phyloP scores from a whole-genome alignment of 2,113 vertebrate species.

The Triplophysa tibetana region DNA sequence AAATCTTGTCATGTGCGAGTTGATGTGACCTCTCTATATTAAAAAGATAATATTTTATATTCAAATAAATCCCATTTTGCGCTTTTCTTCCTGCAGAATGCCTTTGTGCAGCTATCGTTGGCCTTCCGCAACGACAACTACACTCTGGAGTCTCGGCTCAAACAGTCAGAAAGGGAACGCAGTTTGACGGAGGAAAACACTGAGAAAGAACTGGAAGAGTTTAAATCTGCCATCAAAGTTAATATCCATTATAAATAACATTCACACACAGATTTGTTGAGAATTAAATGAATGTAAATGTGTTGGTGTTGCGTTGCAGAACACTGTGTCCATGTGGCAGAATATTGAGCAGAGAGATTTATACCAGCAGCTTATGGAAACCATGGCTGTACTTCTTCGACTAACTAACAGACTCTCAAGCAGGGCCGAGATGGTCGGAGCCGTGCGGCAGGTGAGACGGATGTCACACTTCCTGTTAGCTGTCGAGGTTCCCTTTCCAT shows the following conservation, averaged over 20 bases:
- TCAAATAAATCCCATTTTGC: not conserved
- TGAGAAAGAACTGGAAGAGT: slow-evolving; percentile 93
- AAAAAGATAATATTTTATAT: too few species aligned
- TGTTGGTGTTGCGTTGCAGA: slow-evolving; percentile 68
- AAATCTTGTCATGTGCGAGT: slow-evolving; percentile 3
- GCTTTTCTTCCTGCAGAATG: slow-evolving; percentile 81
- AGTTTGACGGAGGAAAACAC: slow-evolving; percentile 93
- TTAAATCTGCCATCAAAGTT: slow-evolving; percentile 90
- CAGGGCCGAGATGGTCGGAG: slow-evolving; percentile 91
- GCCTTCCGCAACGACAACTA: slow-evolving; percentile 99
- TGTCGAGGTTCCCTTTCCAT: not conserved
- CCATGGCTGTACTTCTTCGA: slow-evolving; percentile 83
- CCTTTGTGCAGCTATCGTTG: slow-evolving; percentile 95
- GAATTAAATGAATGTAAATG: not conserved
- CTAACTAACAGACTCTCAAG: slow-evolving; percentile 89
- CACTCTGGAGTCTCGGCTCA: slow-evolving; percentile 91
- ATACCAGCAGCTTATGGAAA: slow-evolving; percentile 89
- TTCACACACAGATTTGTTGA: not conserved
- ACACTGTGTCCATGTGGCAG: slow-evolving; percentile 86
- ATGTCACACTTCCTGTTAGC: not conserved
- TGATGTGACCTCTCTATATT: not conserved
- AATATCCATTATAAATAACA: slow-evolving; percentile 38
- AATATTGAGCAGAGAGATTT: slow-evolving; percentile 91
- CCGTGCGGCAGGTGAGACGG: slow-evolving; percentile 86
- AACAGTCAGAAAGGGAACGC: slow-evolving; percentile 91